Conservation (phyloP, 2,113 vertebrate species). For the Notothenia rossii region DNA sequence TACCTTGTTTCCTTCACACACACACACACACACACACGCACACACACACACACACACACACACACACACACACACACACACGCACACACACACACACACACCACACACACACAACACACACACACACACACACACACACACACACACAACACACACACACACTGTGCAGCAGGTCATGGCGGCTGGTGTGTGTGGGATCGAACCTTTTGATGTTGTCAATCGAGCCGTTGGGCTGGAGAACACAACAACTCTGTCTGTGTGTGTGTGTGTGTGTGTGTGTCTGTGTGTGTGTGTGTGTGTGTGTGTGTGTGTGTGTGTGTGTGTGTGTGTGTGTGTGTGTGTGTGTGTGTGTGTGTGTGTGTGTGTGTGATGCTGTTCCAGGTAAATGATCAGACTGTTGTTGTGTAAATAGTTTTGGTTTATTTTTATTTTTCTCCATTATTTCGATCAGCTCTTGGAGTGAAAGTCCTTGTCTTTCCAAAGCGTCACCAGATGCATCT, state of each 20-base stretch:
- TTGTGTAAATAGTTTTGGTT: no score
- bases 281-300: not conserved
- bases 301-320: not conserved
- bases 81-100: not conserved
- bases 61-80: not conserved
- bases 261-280: conserved; percentile 17
- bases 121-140: conserved; percentile 19
- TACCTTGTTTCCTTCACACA: conserved; percentile 13
- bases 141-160: conserved; percentile 30
- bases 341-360: no score
- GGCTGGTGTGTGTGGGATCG: not conserved
- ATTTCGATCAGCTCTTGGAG: no score
- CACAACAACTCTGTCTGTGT: no score
- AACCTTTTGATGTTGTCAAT: no score
- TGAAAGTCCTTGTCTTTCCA: no score
- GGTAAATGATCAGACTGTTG: no score
- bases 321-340: conserved; percentile 3
- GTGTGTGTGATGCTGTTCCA: no score
- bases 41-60: conserved; percentile 32
- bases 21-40: conserved; percentile 21
- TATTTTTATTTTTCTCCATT: no score
- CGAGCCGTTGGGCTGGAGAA: no score
- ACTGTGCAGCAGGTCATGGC: conserved; percentile 39
- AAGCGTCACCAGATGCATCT: no score
- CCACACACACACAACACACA: no score